Evolutionary conservation across 1,140 invertebrate genomes (phyloP).

Genomic region (Trigoniulus corallinus): DNA sequence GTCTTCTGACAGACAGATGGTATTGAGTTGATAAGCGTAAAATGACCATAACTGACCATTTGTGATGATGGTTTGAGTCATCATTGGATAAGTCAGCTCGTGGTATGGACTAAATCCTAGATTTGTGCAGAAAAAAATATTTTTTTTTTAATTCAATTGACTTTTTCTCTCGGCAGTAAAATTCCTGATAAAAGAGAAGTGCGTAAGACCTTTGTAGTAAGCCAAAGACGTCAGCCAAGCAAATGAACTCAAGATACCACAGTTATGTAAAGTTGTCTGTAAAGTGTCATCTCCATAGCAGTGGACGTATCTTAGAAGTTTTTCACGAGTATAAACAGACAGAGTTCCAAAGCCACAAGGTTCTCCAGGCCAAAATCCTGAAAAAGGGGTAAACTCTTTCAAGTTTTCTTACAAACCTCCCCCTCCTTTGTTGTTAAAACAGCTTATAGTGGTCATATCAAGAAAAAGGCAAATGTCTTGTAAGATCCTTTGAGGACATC

Average conservation of each 20-base stretch:
- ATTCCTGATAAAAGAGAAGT: not conserved
- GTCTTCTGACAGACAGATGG: constrained; percentile 41
- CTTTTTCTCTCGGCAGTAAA: not conserved
- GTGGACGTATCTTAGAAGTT: constrained; percentile 26
- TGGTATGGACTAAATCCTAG: constrained; percentile 70
- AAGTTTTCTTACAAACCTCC: not conserved
- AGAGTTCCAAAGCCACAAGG: constrained; percentile 51
- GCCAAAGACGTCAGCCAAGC: constrained; percentile 63
- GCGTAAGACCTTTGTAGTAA: constrained; percentile 44
- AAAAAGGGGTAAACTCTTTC: constrained; percentile 17
- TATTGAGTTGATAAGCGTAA: constrained; percentile 77
- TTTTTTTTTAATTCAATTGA: not conserved
- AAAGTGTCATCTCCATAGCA: constrained; percentile 30
- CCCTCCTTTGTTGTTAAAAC: too few relatives aligned
- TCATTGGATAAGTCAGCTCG: constrained; percentile 72
- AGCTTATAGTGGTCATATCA: constrained; percentile 2
- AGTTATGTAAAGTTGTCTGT: constrained; percentile 41
- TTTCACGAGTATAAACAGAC: constrained; percentile 43
- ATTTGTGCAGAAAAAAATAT: constrained; percentile 17
- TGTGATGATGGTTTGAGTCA: constrained; percentile 64
- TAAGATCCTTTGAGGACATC: too few relatives aligned
- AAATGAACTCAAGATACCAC: constrained; percentile 58
- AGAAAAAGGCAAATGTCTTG: constrained; percentile 8
- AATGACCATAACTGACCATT: constrained; percentile 70
- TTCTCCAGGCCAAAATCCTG: constrained; percentile 65